phyloP scores from a whole-genome alignment of 2,797 vertebrate species.

The Microctenopoma steveboyesi region DNA sequence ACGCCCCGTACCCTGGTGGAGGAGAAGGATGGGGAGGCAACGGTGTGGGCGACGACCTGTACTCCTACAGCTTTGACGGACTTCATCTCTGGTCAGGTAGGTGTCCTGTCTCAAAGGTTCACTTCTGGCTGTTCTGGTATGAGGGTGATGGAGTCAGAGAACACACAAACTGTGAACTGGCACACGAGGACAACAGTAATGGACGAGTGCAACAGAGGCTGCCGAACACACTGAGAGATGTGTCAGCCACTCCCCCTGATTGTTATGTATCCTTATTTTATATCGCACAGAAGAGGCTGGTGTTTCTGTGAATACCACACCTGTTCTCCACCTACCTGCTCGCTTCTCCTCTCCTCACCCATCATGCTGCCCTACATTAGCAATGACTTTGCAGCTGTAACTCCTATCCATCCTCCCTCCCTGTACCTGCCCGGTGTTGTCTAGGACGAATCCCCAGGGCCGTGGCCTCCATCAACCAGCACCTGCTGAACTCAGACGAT shows the following conservation, averaged over 20 bases:
- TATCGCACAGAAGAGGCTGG: too few species aligned
- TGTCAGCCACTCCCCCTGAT: not conserved
- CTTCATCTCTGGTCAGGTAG: conserved; percentile 99
- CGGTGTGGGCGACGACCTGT: conserved; percentile 95
- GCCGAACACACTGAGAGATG: too few species aligned
- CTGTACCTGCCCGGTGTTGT: conserved; percentile 34
- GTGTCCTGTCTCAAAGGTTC: conserved; percentile 29
- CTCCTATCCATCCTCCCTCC: conserved; percentile 53
- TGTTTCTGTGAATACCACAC: not conserved
- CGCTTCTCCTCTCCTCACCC: conserved; percentile 14
- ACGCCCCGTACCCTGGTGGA: conserved; percentile 97
- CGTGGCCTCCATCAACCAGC: conserved; percentile 97
- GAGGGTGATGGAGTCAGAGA: not conserved
- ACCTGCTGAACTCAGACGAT: conserved; percentile 94
- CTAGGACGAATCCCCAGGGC: conserved; percentile 93
- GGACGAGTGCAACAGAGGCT: not conserved
- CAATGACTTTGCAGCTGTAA: conserved; percentile 65
- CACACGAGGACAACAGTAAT: not conserved
- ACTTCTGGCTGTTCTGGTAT: not conserved
- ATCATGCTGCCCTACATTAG: conserved; percentile 61
- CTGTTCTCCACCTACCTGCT: conserved; percentile 24
- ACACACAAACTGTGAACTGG: not conserved
- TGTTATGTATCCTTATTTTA: too few species aligned
- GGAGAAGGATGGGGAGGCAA: conserved; percentile 99
- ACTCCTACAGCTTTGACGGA: conserved; percentile 97